A percentile compares a stretch with the other conserved stretches of the same genome.
Evolutionary conservation across 2,797 vertebrate genomes (phyloP).

Genomic region (Ceryle rudis): DNA sequence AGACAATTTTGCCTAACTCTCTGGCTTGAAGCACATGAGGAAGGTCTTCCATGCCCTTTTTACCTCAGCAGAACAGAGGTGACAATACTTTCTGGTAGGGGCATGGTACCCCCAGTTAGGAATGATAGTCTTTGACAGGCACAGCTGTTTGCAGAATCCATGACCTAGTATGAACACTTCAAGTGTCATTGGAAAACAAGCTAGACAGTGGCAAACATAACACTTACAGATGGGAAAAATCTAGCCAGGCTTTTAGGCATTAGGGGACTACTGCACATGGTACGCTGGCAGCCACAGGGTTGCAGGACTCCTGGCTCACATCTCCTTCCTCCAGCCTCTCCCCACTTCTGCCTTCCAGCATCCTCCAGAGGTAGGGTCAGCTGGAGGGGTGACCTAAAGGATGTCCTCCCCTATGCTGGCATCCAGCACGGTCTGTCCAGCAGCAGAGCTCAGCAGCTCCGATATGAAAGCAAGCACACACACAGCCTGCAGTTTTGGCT

Average conservation of each 20-base stretch:
- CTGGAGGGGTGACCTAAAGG: neutral
- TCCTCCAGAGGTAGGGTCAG: neutral
- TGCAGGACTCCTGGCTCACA: neutral
- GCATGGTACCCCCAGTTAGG: neutral
- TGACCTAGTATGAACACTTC: constrained; percentile 19
- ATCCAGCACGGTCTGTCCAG: neutral
- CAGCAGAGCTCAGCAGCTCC: neutral
- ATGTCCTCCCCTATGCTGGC: neutral
- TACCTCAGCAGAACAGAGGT: neutral
- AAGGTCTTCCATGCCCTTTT: neutral
- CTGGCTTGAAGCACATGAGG: constrained; percentile 12
- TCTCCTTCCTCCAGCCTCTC: neutral
- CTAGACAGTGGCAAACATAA: neutral
- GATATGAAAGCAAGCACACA: neutral
- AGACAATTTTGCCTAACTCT: neutral
- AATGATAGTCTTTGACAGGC: constrained; percentile 26
- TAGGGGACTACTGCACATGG: neutral
- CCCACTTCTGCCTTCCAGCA: neutral
- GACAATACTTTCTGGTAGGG: neutral
- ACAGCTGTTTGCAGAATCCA: constrained; percentile 26
- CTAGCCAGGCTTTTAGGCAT: neutral
- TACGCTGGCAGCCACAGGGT: neutral
- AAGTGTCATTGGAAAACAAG: neutral
- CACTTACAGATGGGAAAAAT: neutral
- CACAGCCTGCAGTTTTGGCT: constrained; percentile 43